phyloP scores from a whole-genome alignment of 2,888 invertebrate species.

The Agrotis puta region DNA sequence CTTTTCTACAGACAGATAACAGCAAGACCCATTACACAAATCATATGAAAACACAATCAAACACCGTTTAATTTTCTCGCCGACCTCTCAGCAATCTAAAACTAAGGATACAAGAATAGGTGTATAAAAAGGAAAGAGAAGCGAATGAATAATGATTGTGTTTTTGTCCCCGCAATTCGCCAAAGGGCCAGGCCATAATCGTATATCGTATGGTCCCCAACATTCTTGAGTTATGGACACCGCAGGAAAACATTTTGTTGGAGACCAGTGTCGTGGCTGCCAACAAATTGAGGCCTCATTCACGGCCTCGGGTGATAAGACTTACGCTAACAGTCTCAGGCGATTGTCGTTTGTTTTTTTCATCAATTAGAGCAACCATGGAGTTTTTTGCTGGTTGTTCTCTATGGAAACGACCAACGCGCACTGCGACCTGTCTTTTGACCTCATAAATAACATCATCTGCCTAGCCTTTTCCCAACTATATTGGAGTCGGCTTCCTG shows the following conservation, averaged over 20 bases:
- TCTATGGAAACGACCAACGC: no score
- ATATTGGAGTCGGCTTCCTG: no score
- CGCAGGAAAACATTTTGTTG: conserved; percentile 48
- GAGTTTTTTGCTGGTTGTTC: no score
- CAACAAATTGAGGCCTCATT: neutral
- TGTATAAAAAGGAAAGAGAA: conserved; percentile 61
- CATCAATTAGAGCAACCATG: no score
- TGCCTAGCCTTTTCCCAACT: no score
- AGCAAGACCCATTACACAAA: conserved; percentile 36
- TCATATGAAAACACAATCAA: conserved; percentile 58
- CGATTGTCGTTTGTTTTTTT: neutral
- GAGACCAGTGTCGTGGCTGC: conserved; percentile 28
- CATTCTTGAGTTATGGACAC: conserved; percentile 55
- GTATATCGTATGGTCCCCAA: conserved; percentile 60
- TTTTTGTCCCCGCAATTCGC: conserved; percentile 67
- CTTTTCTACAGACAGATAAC: neutral
- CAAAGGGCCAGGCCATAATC: conserved; percentile 59
- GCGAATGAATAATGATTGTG: conserved; percentile 73
- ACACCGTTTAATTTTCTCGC: conserved; percentile 56
- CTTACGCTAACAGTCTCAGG: neutral
- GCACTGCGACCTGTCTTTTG: no score
- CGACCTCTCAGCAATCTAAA: conserved; percentile 39
- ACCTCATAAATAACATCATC: no score
- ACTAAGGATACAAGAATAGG: conserved; percentile 54
- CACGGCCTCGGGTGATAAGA: neutral